phyloP scores from a whole-genome alignment of 1,140 invertebrate species.

The Muscidifurax raptorellus region DNA sequence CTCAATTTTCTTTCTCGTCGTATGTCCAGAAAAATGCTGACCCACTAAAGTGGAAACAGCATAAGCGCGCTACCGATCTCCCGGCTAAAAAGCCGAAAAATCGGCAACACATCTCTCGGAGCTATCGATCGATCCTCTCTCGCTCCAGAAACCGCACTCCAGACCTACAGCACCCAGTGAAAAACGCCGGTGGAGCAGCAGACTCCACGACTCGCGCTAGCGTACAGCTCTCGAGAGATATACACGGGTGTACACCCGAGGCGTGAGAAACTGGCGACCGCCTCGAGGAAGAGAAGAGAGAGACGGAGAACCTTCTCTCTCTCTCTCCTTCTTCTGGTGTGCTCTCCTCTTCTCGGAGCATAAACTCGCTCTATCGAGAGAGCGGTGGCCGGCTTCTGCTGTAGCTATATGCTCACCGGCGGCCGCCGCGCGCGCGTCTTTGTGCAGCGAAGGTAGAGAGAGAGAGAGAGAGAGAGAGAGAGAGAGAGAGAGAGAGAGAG shows the following conservation, averaged over 20 bases:
- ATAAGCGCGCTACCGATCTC: no score
- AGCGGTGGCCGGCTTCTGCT: neutral
- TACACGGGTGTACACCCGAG: constrained; percentile 24
- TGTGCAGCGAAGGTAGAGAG: constrained; percentile 10
- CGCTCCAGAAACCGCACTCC: no score
- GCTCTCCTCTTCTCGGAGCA: neutral
- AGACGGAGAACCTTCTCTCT: neutral
- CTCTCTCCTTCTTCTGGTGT: neutral
- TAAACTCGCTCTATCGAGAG: constrained; percentile 24
- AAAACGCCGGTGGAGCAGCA: neutral
- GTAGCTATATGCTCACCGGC: neutral
- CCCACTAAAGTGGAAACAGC: no score
- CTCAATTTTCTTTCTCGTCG: neutral
- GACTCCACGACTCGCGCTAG: neutral
- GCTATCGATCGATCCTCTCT: no score
- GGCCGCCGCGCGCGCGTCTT: constrained; percentile 2
- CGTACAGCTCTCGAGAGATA: neutral
- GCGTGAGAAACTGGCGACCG: constrained; percentile 53
- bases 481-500: no score
- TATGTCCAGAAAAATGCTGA: no score
- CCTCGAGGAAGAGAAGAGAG: constrained; percentile 35
- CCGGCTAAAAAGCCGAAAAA: no score
- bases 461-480: neutral
- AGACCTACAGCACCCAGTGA: neutral
- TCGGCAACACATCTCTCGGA: no score